These are phyloP conservation scores for Linurgus olivaceus DNA, from an alignment of 2,797 vertebrate genomes.

Conservation along the genomic window DNA sequence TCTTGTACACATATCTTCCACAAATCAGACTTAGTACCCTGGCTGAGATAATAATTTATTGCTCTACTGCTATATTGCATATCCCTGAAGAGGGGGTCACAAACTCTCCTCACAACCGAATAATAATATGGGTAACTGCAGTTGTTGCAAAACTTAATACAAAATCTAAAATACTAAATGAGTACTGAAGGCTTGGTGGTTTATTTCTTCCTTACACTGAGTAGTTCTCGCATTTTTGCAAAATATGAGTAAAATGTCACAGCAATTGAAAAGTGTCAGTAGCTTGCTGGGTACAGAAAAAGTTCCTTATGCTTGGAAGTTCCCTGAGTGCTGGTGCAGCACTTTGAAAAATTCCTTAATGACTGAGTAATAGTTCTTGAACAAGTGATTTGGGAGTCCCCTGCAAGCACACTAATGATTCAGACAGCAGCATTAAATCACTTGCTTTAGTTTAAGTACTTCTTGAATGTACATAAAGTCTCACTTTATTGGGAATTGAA, in stretches of 20 bases:
- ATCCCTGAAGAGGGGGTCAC: not conserved
- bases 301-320: constrained; percentile 11
- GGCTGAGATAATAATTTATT: not conserved
- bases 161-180: not conserved
- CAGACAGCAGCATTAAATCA: constrained; percentile 56
- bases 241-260: not conserved
- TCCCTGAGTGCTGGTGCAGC: constrained; percentile 32
- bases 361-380: constrained; percentile 10
- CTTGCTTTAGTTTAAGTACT: constrained; percentile 47
- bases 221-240: not conserved
- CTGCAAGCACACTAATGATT: constrained; percentile 40
- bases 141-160: not conserved
- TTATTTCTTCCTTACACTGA: not conserved
- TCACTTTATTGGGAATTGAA: constrained; percentile 40
- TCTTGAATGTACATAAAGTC: constrained; percentile 19
- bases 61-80: not conserved
- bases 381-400: constrained; percentile 36
- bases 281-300: not conserved
- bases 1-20: not conserved
- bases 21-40: not conserved
- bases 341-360: constrained; percentile 42
- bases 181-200: not conserved
- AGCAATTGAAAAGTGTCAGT: not conserved
- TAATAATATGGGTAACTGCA: not conserved
- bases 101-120: not conserved